These are phyloP conservation scores for Xylota sylvarum DNA, from an alignment of 2,888 invertebrate genomes.

Conservation along the genomic window DNA sequence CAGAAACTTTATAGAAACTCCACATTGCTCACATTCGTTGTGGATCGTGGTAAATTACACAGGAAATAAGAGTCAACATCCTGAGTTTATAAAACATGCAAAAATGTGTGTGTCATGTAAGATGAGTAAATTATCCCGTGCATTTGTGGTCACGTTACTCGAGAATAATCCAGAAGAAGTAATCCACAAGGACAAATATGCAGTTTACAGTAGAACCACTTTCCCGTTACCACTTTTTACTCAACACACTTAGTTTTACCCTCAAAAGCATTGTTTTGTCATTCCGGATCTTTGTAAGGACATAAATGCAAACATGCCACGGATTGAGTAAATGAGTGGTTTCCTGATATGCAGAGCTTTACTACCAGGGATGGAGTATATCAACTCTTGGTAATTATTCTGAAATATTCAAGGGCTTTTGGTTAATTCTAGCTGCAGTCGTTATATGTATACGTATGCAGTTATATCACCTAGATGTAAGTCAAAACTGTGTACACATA, in stretches of 20 bases:
- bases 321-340: constrained; percentile 75
- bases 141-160: constrained; percentile 67
- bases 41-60: constrained; percentile 31
- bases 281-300: constrained; percentile 74
- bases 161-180: constrained; percentile 64
- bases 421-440: constrained; percentile 59
- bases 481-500: constrained; percentile 29
- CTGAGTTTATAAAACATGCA: constrained; percentile 62
- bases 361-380: constrained; percentile 52
- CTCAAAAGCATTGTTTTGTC: constrained; percentile 73
- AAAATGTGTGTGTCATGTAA: constrained; percentile 52
- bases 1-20: not conserved
- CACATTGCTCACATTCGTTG: constrained; percentile 28
- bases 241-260: constrained; percentile 65
- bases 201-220: constrained; percentile 63
- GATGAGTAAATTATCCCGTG: constrained; percentile 62
- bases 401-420: constrained; percentile 72
- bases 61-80: constrained; percentile 67
- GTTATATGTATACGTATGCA: constrained; percentile 26
- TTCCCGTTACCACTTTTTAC: constrained; percentile 64
- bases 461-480: constrained; percentile 17
- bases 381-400: constrained; percentile 73
- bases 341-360: constrained; percentile 69
- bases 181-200: constrained; percentile 68
- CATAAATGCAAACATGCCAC: constrained; percentile 74